Base-by-base conservation (phyloP, 2,797 vertebrate species). In the Phalloptychus januarius region DNA sequence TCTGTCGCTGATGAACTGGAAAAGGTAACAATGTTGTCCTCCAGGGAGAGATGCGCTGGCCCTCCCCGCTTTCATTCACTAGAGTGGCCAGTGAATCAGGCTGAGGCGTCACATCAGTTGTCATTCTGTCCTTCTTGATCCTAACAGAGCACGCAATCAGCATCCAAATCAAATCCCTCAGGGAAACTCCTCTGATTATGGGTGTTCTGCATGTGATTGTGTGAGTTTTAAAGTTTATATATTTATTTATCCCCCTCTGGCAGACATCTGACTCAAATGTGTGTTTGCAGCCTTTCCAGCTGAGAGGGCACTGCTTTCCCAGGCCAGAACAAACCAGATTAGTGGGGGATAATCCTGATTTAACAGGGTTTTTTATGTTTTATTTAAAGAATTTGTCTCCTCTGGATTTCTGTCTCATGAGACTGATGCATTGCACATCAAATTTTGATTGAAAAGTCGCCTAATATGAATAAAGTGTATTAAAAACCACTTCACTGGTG, bases 301-400 rank as follows among this genome's bases (percentile, higher is more conserved):
- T 81, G 75, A 88, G 56, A 71, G 74, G 83, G 72, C 79, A 77
- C 71, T 78, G 79, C 81, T 77, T 75, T 86, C 76, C 76, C 83
- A 89, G 86, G 84, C 84, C 88, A 85, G 74, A 84, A 83, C 81
- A 90, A 85, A 92, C 81, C 85, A 89, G 87, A 93, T 94, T 92
- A 93, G 54, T 67, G 40, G 67, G 11, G 88, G 90, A 87, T 92
- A 91, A 92, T 93, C 89, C 88, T 72, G 58, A 78, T 90, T 91
- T 91, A 90, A 93, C 85, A 85, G 85, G 67, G 75, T 87, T 87
- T 86, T 90, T 91, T 6, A 88, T 91, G 73, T 91, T 93, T 91
- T 90, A 88, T 85, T 93, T 84, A 87, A 82, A 83, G 45, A 79
- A 83, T 88, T 71, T 25, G 25, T 90, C 81, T 91, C 91, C 44